These are phyloP conservation scores for human DNA, from an alignment of 2,113 vertebrate genomes.

Conservation along the genomic window GRCh38 chr2:232904001-232904500, in stretches of 20 bases:
- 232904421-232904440: too few species aligned
- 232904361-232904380: too few species aligned
- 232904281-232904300: fast-evolving
- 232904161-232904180: neutral
- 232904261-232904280: neutral
- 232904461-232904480: too few species aligned
- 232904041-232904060: too few species aligned
- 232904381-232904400: too few species aligned
- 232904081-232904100: neutral
- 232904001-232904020: neutral
- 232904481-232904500: too few species aligned
- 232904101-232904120: fast-evolving
- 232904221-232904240: neutral
- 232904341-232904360: too few species aligned
- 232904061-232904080: too few species aligned
- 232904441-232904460: too few species aligned
- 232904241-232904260: neutral
- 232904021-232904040: too few species aligned
- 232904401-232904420: too few species aligned
- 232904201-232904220: fast-evolving
- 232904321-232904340: too few species aligned
- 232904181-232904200: neutral
- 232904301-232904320: neutral
- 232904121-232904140: neutral
- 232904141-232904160: neutral